Evolutionary conservation across 35 echinoderm and acorn worm species (phyloP).

Genomic region (Ophioderma brevispina): DNA sequence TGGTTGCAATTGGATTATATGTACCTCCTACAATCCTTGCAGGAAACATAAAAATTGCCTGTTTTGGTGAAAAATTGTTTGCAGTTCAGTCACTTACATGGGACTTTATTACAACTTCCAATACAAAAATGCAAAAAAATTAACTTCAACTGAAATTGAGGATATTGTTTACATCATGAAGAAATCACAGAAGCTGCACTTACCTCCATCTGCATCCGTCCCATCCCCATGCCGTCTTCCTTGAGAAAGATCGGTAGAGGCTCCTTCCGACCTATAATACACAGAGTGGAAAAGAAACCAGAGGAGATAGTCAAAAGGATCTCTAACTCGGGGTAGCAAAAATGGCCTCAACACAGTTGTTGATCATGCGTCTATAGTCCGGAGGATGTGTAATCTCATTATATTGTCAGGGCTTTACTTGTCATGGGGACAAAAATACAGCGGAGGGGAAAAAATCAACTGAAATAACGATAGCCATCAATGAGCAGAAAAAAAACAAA

Average conservation of each 20-base stretch:
- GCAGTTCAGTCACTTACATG: too few species aligned
- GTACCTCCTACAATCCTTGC: too few species aligned
- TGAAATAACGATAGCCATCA: background rate
- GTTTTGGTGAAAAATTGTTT: too few species aligned
- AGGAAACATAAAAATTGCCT: too few species aligned
- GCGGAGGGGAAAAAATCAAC: background rate
- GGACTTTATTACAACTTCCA: too few species aligned
- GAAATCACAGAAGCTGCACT: too few species aligned
- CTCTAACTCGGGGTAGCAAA: background rate
- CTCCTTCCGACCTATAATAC: slow-evolving; percentile 35
- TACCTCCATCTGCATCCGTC: slow-evolving; percentile 65
- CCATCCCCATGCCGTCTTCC: slow-evolving; percentile 54
- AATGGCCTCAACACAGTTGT: background rate
- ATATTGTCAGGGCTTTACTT: background rate
- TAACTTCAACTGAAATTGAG: too few species aligned
- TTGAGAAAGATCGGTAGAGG: slow-evolving; percentile 52
- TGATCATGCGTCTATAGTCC: slow-evolving; percentile 1
- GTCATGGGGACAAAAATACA: slow-evolving; percentile 2
- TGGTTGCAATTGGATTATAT: too few species aligned
- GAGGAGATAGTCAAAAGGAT: slow-evolving; percentile 5
- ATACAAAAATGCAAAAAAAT: too few species aligned
- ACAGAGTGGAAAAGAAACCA: slow-evolving; percentile 20
- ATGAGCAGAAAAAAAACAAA: background rate
- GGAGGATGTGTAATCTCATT: background rate
- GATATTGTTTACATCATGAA: too few species aligned